Base-by-base conservation (phyloP, 2,113 vertebrate genomes). In the Mungos mungo region DNA sequence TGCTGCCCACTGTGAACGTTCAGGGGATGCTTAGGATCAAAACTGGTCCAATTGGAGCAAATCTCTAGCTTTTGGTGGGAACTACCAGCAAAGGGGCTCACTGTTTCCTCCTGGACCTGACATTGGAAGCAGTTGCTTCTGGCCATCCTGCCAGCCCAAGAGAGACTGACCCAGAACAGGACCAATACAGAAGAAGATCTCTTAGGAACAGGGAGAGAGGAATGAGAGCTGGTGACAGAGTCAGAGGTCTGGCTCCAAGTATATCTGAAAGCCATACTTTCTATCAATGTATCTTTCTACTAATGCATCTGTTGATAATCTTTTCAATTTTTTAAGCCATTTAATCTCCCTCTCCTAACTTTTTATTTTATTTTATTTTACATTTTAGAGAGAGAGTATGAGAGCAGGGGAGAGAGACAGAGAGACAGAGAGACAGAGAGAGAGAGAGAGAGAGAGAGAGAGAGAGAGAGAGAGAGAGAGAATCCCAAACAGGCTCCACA, bases 271-370 rank as follows among this genome's bases (percentile, higher is more conserved):
- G 45, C 15, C 14, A 65, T 5, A 12, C 80, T 88, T 71, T 10
- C 5, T 47, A 68, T 27, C 72, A 16, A 33, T 13, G 21, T n/a
- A 57, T 94, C 57, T 85, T 94, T 74, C 77, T 72, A 52, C 13
- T 38, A 25, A 81, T 72, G 27, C 54, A 8, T 54, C 52, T 66
- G 21, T 27, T 9, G 74, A 82, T 63, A n/a, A n/a, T 10, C 11
- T 91, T 87, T 82, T 12, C 50, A 77, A 16, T 90, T 82, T 63
- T 95, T 52, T 63, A 45, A 93, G 65, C 16, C 66, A 12, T 11
- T 86, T 21, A 4, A 11, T 66, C 1, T 21, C 6, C 18, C 1
- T 5, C 2, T 71, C 18, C 7, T 2, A 50, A 2, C 3, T 29
- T 65, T 66, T 50, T 18, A n/a, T 27, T 60, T 82, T 31, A 69